Base-by-base conservation (phyloP, 2,888 invertebrate species). In the Callyntrura sp. region DNA sequence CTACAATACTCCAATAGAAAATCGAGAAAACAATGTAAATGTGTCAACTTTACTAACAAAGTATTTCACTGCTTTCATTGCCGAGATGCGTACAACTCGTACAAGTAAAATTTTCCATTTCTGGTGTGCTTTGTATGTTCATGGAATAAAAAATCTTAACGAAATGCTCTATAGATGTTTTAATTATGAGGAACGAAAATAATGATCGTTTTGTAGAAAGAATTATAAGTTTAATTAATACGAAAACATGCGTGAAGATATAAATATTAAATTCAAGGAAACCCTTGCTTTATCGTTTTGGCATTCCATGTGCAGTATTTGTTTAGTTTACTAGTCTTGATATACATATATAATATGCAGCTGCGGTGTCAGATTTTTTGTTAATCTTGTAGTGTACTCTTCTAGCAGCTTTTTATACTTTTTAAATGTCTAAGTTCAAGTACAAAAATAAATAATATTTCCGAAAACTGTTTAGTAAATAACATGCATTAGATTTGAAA, bases 311-410 rank as follows among this genome's bases (percentile, higher is more conserved):
- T 62, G 12, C 85, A 76, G 85, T 85, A 85, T 85, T 81, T 81
- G 43, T 73, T 85, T 57, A 85, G 85, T 60, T 45, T 51, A 81
- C 87, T 87, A 87, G 87, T 87, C 87, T 55, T 48, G 68, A 51
- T 51, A 51, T 51, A 35, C n/a, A 51, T 51, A n/a, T 70, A 70
- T 25, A 62, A 62, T n/a, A 68, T 60, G 87, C 87, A 87, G 87
- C 87, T 85, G 35, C 6, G 23, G 43, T n/a, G 17, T 73, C 8
- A 28, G 14, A 70, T 82, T 68, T 60, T n/a, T 57, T 35, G 14
- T 25, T 65, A 45, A 23, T 68, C 5, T 28, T 43, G 8, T 83
- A 17, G 17, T 45, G 82, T 73, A 28, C 35, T 65, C 48, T 48
- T 20, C 51, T 25, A 70, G 76, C 60, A 85, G 84, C 83, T 73